Evolutionary conservation across 2,888 invertebrate genomes (phyloP), one percentile per base, ranked within the genome.

Genomic region (Atethmia centrago): DNA sequence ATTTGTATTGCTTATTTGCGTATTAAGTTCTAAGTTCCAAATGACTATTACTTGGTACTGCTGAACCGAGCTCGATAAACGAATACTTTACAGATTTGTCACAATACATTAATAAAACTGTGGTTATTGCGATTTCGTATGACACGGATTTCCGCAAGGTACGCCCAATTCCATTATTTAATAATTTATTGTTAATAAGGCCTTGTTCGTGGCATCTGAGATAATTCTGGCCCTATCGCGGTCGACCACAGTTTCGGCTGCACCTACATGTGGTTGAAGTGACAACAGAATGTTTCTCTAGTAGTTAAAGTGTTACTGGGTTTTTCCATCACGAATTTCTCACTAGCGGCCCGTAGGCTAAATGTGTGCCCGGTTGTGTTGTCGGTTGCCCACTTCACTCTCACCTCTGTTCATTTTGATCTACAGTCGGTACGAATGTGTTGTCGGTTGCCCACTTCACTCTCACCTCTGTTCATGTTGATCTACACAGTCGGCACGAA

Each of bases 121-220:
- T 36, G 21, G 16, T 21, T 28, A 71, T 8, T 45, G 7, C 36
- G 70, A 16, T 47, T 47, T 21, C 21, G 0, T 40, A 2, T n/a
- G 45, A 47, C 45, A 21, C 21, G 12, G 16, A 56, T 28, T 16
- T 56, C 47, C 36, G 45, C 36, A 56, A 63, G 3, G 47, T 47
- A 28, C 14, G 9, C 4, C 14, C 9, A 16, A 47, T 47, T 31
- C 14, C 71, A 58, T 53, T 31, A 45, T 25, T n/a, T 42, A 12
- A 42, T 31, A 8, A 70, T 58, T 42, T 49, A n/a, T 42, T 25
- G n/a, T 42, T n/a, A 16, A 53, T 19, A 71, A n/a, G 56, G 4
- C 36, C 56, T 58, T 55, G 56, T 49, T 56, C 47, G 40, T 71
- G 40, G 40, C 71, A 58, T 49, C 49, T 71, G 40, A 49, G 58